These are phyloP conservation scores for Saccostrea echinata DNA, from an alignment of 1,140 invertebrate species.

Conservation along the genomic window DNA sequence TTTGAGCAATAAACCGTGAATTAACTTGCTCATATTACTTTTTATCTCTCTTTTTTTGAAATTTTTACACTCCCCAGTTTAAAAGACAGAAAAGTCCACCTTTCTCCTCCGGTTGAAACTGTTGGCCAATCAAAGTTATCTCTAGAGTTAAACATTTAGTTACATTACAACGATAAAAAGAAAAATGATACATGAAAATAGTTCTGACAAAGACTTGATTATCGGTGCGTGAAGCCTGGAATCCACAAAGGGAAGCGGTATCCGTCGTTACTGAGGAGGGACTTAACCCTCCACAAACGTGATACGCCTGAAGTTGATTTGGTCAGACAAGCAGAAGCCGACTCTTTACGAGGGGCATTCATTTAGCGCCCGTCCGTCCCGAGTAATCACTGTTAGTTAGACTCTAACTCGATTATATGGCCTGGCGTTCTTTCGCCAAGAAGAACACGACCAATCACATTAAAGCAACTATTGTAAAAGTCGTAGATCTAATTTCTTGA, in stretches of 20 bases:
- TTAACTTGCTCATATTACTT: not conserved
- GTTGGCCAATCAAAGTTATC: not conserved
- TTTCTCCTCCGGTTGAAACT: constrained; percentile 4
- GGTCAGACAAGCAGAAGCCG: constrained; percentile 37
- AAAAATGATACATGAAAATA: constrained; percentile 5
- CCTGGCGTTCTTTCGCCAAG: constrained; percentile 9
- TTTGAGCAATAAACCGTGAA: not conserved
- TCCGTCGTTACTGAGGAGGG: not conserved
- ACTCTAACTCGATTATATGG: constrained; percentile 24
- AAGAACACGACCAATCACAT: constrained; percentile 35
- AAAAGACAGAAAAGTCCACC: not conserved
- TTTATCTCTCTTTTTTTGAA: not conserved
- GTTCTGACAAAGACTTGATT: not conserved
- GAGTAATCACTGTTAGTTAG: constrained; percentile 28
- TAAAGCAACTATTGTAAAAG: constrained; percentile 37
- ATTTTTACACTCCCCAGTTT: not conserved
- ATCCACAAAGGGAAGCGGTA: not conserved
- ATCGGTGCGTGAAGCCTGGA: not conserved
- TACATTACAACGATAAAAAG: not conserved
- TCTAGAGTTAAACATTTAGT: not conserved
- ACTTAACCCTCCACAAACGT: not conserved
- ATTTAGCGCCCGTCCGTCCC: constrained; percentile 33
- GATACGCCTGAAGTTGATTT: constrained; percentile 1
- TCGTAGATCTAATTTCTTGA: constrained; percentile 52
- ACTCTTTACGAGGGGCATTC: constrained; percentile 30